phyloP scores from a whole-genome alignment of 2,113 vertebrate genomes.

The Osmerus eperlanus region DNA sequence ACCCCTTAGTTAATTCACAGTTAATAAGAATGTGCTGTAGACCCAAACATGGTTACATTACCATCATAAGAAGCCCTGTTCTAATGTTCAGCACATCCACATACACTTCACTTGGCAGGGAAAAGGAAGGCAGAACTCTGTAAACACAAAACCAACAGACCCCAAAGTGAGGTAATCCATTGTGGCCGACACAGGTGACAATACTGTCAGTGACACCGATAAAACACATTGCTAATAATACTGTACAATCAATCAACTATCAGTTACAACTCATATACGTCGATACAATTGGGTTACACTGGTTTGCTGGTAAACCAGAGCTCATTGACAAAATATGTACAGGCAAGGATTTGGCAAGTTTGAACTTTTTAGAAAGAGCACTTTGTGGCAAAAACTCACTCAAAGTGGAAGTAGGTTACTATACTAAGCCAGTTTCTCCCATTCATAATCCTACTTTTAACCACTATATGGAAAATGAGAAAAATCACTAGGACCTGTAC shows the following conservation, averaged over 20 bases:
- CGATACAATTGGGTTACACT: conserved; percentile 15
- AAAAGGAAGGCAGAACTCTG: conserved; percentile 71
- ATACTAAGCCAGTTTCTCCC: conserved; percentile 15
- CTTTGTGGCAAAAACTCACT: conserved; percentile 16
- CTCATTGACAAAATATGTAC: conserved; percentile 40
- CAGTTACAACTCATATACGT: conserved; percentile 54
- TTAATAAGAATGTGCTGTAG: conserved; percentile 84
- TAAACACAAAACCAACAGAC: conserved; percentile 82
- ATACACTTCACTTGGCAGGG: conserved; percentile 73
- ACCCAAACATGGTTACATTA: conserved; percentile 62
- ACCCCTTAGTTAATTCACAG: conserved; percentile 85
- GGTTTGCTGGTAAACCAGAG: conserved; percentile 34
- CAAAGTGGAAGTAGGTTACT: too few species aligned
- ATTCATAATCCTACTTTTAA: conserved; percentile 28
- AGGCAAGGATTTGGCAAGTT: conserved; percentile 53
- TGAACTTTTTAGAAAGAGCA: conserved; percentile 49
- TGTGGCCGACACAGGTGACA: conserved; percentile 59
- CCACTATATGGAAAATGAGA: conserved; percentile 10
- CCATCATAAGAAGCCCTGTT: conserved; percentile 36
- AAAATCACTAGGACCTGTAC: conserved; percentile 18
- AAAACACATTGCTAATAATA: conserved; percentile 49
- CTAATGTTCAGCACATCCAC: conserved; percentile 59
- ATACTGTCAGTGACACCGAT: conserved; percentile 70
- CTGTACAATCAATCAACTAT: conserved; percentile 62
- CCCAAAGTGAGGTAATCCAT: conserved; percentile 70